These are phyloP conservation scores for Paracanthobrama guichenoti DNA, from an alignment of 2,113 vertebrate genomes.

Conservation along the genomic window DNA sequence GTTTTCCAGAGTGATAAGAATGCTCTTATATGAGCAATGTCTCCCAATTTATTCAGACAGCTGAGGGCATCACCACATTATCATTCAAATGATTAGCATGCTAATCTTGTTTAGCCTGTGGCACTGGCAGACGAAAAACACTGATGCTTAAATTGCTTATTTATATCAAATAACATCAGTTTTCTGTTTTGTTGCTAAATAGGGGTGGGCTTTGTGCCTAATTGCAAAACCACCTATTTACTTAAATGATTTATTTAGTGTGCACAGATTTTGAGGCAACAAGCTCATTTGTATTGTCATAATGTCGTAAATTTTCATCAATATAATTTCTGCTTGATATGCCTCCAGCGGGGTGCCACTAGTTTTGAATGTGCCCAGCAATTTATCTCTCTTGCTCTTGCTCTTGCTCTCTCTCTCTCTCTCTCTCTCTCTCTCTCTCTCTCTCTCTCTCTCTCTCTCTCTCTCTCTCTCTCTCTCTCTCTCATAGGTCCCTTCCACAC, in stretches of 20 bases:
- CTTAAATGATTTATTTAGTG: conserved; percentile 51
- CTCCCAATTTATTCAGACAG: conserved; percentile 74
- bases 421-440: not conserved
- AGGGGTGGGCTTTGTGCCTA: conserved; percentile 66
- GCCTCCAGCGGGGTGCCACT: conserved; percentile 26
- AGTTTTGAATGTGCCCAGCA: conserved; percentile 20
- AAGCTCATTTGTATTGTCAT: conserved; percentile 48
- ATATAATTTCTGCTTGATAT: conserved; percentile 34
- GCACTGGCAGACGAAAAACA: conserved; percentile 72
- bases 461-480: not conserved
- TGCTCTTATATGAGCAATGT: conserved; percentile 67
- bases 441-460: not conserved
- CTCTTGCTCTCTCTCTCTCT: conserved; percentile 1
- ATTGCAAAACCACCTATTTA: conserved; percentile 71
- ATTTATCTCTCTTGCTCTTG: not conserved
- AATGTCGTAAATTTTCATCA: conserved; percentile 41
- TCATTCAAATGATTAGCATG: conserved; percentile 82
- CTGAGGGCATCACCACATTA: conserved; percentile 75
- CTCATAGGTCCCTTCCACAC: not conserved
- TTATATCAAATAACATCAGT: conserved; percentile 76
- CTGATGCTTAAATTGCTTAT: conserved; percentile 78
- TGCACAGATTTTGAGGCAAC: conserved; percentile 41
- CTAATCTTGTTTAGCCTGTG: conserved; percentile 77
- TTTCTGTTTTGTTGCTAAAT: conserved; percentile 62
- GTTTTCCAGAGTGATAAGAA: conserved; percentile 41